A percentile compares a stretch with the other conserved stretches of the same genome.
These are phyloP conservation scores for Bombus fervidus DNA, from an alignment of 1,140 invertebrate species.

Conservation along the genomic window DNA sequence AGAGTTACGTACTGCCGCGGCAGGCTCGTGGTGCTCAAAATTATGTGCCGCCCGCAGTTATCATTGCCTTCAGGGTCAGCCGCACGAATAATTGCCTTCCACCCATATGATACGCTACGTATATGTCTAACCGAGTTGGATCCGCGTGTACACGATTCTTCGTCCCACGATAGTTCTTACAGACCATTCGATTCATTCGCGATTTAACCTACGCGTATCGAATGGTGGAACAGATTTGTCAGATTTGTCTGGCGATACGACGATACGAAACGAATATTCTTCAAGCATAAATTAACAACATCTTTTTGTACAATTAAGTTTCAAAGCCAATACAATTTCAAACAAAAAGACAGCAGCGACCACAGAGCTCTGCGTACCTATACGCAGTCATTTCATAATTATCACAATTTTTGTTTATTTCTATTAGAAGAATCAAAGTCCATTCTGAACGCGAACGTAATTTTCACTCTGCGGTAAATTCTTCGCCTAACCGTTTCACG, in stretches of 20 bases:
- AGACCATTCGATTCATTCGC: conserved; percentile 9
- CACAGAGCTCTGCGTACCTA: too few relatives aligned
- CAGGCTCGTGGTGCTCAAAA: conserved; percentile 69
- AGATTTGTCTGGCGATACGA: background rate
- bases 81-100: conserved; percentile 78
- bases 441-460: background rate
- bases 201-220: conserved; percentile 8
- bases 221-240: too few relatives aligned
- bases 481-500: background rate
- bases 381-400: background rate
- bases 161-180: conserved; percentile 29
- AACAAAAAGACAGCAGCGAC: too few relatives aligned
- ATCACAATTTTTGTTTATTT: background rate
- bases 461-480: background rate
- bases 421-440: background rate
- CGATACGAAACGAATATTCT: background rate
- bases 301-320: background rate
- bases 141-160: background rate
- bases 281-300: background rate
- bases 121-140: conserved; percentile 53
- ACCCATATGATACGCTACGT: conserved; percentile 68
- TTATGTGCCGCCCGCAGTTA: conserved; percentile 78
- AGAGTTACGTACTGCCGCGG: conserved; percentile 77
- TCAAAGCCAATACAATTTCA: background rate
- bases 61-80: conserved; percentile 75